These are phyloP conservation scores for Protosalanx chinensis DNA, from an alignment of 2,797 vertebrate genomes.

Conservation along the genomic window DNA sequence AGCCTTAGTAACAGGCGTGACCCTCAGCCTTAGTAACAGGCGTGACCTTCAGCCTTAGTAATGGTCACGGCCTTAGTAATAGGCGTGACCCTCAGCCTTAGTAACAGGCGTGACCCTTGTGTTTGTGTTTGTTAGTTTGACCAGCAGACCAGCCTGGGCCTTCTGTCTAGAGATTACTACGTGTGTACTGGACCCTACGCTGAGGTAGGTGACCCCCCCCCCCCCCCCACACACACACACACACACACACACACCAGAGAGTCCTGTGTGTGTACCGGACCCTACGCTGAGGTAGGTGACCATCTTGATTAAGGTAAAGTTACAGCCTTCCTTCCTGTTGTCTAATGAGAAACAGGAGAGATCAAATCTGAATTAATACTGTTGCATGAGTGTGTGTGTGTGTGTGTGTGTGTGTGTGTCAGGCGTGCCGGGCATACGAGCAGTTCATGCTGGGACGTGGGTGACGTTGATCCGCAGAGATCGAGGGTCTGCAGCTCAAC, in stretches of 20 bases:
- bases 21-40: no score
- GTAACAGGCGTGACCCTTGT: no score
- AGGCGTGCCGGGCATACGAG: slow-evolving; percentile 88
- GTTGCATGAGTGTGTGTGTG: not conserved
- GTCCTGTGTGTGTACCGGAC: slow-evolving; percentile 86
- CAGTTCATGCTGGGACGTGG: slow-evolving; percentile 90
- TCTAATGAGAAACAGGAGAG: slow-evolving; percentile 2
- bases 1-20: no score
- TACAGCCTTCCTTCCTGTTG: not conserved
- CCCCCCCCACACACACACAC: slow-evolving; percentile 9
- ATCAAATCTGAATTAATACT: not conserved
- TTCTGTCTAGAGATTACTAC: slow-evolving; percentile 91
- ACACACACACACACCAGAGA: slow-evolving; percentile 53
- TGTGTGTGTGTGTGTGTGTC: not conserved
- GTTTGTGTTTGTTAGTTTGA: slow-evolving; percentile 81
- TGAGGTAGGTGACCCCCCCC: slow-evolving; percentile 87
- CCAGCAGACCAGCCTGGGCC: slow-evolving; percentile 84
- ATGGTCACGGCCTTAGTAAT: no score
- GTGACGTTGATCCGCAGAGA: slow-evolving; percentile 83
- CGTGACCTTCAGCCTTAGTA: no score
- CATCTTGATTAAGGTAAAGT: not conserved
- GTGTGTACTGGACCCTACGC: slow-evolving; percentile 81
- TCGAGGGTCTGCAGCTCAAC: slow-evolving; percentile 64
- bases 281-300: slow-evolving; percentile 84
- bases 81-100: no score